Base-by-base conservation (phyloP, 2,113 vertebrate genomes). In the Chauna torquata region DNA sequence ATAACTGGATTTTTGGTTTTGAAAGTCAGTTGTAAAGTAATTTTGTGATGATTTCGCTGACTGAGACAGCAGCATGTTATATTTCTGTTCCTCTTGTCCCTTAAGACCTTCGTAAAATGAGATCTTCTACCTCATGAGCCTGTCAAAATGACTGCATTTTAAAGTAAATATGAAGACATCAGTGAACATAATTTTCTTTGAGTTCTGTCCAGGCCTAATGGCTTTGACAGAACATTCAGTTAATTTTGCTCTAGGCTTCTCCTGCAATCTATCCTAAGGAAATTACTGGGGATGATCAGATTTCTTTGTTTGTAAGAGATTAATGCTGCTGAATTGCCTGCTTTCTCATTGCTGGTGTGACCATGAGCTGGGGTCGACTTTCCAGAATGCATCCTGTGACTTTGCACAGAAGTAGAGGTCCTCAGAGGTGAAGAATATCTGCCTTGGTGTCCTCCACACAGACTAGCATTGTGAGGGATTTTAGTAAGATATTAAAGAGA, bases 41-140 rank as follows among this genome's bases (percentile, higher is more conserved):
- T 96, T 97, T 91, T 68, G 62, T 74, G 82, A 94, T 96, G 70
- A 52, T 97, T 96, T 91, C 94, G 95, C 94, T 96, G 96, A 94
- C 91, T 91, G 96, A 97, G 95, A 90, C 84, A 87, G 93, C 55
- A 59, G 82, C 75, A 50, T 94, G 93, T 80, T 97, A 23, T 81
- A 97, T 95, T 96, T 96, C 87, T 92, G 58, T 61, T 94, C 59
- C 47, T 91, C 66, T 82, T 96, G 91, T 97, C 89, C 90, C 89
- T 90, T 66, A 90, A 97, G 91, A 97, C 95, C 93, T 97, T 97
- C 89, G 81, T 88, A 85, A 97, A 96, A 97, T 94, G 89, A 96
- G 94, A 96, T 97, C 78, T 94, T 91, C 94, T 97, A 93, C 93
- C 89, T 96, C 94, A 91, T 94, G 89, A 91, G 86, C 84, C 79